Conservation (phyloP, 2,888 invertebrate genomes). For the Agelastica alni region DNA sequence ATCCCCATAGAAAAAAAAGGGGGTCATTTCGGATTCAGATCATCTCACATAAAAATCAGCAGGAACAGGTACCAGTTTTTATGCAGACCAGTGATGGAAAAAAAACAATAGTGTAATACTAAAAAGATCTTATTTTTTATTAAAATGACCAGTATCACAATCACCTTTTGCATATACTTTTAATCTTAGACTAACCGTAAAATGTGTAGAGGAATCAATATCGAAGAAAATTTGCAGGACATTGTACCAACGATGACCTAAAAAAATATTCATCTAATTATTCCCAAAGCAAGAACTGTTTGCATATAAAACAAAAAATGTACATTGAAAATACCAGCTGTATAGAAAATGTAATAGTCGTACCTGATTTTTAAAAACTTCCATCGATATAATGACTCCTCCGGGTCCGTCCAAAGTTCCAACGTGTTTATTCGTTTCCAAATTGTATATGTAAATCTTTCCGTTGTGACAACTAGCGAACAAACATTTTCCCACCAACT, state of each 20-base stretch:
- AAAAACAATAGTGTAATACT: too few relatives aligned
- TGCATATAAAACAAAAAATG: slow-evolving; percentile 3
- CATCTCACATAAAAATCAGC: too few relatives aligned
- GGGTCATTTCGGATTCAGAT: too few relatives aligned
- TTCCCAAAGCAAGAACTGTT: too few relatives aligned
- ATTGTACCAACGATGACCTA: slow-evolving; percentile 45
- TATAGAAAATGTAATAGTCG: background rate
- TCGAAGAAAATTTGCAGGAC: slow-evolving; percentile 36
- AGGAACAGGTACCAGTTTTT: too few relatives aligned
- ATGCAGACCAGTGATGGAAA: too few relatives aligned
- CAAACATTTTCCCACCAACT: slow-evolving; percentile 65
- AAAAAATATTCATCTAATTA: slow-evolving; percentile 22
- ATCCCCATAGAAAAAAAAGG: too few relatives aligned
- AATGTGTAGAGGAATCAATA: slow-evolving; percentile 37
- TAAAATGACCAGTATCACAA: too few relatives aligned
- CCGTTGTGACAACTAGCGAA: slow-evolving; percentile 80
- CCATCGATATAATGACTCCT: slow-evolving; percentile 73
- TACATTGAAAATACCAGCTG: slow-evolving; percentile 27
- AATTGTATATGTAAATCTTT: slow-evolving; percentile 72
- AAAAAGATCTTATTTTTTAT: too few relatives aligned
- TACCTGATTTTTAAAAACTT: slow-evolving; percentile 68
- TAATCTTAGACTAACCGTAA: too few relatives aligned
- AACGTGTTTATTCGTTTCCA: slow-evolving; percentile 59
- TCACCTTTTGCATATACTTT: too few relatives aligned
- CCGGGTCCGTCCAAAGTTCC: slow-evolving; percentile 71